These are phyloP conservation scores for Chloropsis hardwickii DNA, from an alignment of 2,113 vertebrate genomes.

Conservation along the genomic window DNA sequence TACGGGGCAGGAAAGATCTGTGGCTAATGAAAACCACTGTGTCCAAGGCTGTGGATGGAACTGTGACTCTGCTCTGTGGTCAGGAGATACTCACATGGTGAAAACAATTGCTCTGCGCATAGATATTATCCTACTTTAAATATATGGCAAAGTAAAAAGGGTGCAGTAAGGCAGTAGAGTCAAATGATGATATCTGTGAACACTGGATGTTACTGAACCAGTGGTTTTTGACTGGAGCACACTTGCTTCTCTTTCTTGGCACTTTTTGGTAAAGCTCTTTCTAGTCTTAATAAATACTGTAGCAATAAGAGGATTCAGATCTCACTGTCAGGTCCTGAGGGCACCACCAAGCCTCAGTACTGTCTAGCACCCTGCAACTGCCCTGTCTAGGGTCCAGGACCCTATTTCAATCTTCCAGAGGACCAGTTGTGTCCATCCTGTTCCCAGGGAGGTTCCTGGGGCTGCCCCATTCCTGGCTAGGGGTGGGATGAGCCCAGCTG, in stretches of 20 bases:
- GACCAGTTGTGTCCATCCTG: not conserved
- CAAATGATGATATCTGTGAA: not conserved
- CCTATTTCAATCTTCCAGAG: not conserved
- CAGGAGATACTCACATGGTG: not conserved
- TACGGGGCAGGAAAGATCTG: not conserved
- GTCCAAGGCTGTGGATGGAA: not conserved
- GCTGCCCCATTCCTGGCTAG: not conserved
- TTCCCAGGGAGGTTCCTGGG: not conserved
- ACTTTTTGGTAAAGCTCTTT: not conserved
- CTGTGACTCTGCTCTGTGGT: not conserved
- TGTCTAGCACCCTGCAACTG: not conserved
- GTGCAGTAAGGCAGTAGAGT: not conserved
- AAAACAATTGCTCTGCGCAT: not conserved
- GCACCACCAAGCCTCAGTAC: not conserved
- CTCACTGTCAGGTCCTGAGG: not conserved
- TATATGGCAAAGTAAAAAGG: not conserved
- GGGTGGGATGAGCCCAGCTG: not conserved
- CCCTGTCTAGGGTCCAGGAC: not conserved
- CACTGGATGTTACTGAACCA: not conserved
- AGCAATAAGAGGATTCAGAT: not conserved
- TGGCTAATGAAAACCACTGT: not conserved
- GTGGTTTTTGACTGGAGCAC: not conserved
- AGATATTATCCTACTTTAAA: not conserved
- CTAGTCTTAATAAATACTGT: not conserved
- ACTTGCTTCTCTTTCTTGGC: not conserved